Conservation (phyloP, 2,888 invertebrate species). For the Pristionchus exspectatus region DNA sequence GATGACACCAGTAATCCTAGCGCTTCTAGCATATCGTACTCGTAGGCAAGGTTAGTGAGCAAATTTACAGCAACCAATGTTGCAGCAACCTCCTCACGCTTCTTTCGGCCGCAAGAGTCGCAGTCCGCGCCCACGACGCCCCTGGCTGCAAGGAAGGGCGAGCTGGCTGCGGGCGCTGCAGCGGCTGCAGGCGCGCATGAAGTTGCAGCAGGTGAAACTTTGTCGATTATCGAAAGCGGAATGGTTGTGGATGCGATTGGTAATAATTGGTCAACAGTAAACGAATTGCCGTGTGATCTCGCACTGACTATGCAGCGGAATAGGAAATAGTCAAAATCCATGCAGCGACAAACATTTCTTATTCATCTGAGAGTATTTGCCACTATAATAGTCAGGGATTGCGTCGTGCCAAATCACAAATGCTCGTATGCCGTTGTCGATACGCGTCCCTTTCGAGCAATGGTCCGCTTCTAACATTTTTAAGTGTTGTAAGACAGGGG, state of each 20-base stretch:
- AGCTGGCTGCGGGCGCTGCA: slow-evolving; percentile 6
- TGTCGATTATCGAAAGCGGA: too few relatives aligned
- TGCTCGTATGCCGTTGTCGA: background rate
- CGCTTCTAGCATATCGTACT: background rate
- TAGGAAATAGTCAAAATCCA: background rate
- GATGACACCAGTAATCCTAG: background rate
- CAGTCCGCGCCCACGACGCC: slow-evolving; percentile 49
- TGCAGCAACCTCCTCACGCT: slow-evolving; percentile 28
- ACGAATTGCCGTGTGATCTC: too few relatives aligned
- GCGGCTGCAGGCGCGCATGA: background rate
- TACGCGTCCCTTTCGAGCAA: background rate
- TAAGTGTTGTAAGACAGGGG: too few relatives aligned
- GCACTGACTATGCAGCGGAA: too few relatives aligned
- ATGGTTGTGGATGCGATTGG: too few relatives aligned
- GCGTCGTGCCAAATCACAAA: background rate
- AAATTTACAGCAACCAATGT: background rate
- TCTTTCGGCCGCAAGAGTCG: slow-evolving; percentile 52
- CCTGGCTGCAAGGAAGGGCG: slow-evolving; percentile 26
- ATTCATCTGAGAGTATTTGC: background rate
- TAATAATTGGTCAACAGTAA: too few relatives aligned
- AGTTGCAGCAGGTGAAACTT: background rate
- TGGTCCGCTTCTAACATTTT: too few relatives aligned
- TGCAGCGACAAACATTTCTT: background rate
- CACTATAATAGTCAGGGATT: background rate
- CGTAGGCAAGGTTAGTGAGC: background rate